These are phyloP conservation scores for Aptenodytes forsteri DNA, from an alignment of 2,113 vertebrate species.

Conservation along the genomic window DNA sequence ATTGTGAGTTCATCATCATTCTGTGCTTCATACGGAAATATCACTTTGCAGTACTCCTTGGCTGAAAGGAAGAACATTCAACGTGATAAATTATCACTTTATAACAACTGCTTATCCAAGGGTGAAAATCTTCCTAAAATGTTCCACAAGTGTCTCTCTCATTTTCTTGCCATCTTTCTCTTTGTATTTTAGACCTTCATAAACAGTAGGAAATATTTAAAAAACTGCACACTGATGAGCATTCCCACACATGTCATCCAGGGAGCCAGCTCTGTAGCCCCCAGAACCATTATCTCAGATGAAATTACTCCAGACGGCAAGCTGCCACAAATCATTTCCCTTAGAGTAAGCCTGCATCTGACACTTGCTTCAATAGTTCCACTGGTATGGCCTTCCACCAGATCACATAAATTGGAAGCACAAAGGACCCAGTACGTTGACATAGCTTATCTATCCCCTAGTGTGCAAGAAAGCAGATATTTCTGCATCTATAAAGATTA, in stretches of 20 bases:
- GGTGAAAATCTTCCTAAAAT: neutral
- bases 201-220: slow-evolving; percentile 26
- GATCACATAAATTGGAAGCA: neutral
- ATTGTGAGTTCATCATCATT: slow-evolving; percentile 96
- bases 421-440: neutral
- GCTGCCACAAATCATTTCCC: neutral
- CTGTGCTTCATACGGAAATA: slow-evolving; percentile 95
- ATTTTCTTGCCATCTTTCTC: neutral
- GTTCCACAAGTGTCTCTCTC: neutral
- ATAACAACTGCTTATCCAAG: neutral
- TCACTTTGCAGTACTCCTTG: slow-evolving; percentile 95
- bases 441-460: neutral
- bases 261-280: neutral
- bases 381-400: neutral
- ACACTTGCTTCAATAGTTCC: neutral
- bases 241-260: neutral
- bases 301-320: neutral
- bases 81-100: slow-evolving; percentile 18
- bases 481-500: neutral
- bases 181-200: neutral
- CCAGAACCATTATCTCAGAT: neutral
- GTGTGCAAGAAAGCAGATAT: neutral
- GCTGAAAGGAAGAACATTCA: slow-evolving; percentile 75
- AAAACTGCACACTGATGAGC: neutral
- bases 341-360: neutral